Evolutionary conservation across 2,888 invertebrate species (phyloP).

Genomic region (Cyaniris semiargus): DNA sequence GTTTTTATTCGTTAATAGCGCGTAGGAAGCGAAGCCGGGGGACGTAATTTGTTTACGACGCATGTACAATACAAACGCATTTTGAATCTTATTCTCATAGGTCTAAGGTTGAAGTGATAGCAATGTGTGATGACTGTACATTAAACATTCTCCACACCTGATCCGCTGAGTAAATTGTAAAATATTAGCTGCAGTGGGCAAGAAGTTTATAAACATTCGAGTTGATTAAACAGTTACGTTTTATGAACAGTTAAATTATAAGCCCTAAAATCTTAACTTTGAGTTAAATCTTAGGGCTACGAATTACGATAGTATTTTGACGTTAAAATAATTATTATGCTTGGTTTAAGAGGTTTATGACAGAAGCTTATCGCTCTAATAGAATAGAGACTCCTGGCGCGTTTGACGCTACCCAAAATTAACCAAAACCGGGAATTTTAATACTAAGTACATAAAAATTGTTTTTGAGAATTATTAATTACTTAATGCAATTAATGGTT

Average conservation of each 20-base stretch:
- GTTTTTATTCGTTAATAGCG: constrained; percentile 6
- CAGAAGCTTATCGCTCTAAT: not conserved
- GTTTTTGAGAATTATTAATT: too few relatives aligned
- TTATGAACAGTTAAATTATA: not conserved
- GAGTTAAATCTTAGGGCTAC: too few relatives aligned
- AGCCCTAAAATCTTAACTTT: not conserved
- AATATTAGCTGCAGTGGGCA: constrained; percentile 6
- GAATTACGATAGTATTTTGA: too few relatives aligned
- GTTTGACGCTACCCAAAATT: too few relatives aligned
- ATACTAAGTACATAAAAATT: too few relatives aligned
- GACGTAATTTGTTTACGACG: constrained; percentile 13
- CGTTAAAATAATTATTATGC: too few relatives aligned
- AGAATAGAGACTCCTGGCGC: too few relatives aligned
- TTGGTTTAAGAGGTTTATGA: not conserved
- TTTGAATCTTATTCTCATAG: not conserved
- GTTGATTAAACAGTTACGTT: not conserved
- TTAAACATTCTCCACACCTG: constrained; percentile 29
- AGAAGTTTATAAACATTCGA: not conserved
- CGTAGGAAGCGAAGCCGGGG: constrained; percentile 19
- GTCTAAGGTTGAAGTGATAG: not conserved
- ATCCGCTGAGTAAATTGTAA: constrained; percentile 15
- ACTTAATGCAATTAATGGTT: too few relatives aligned
- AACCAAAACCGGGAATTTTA: too few relatives aligned
- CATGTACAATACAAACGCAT: not conserved
- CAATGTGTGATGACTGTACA: not conserved